These are phyloP conservation scores for Pantherophis alleghaniensis DNA, from an alignment of 2,797 vertebrate genomes.

Conservation along the genomic window DNA sequence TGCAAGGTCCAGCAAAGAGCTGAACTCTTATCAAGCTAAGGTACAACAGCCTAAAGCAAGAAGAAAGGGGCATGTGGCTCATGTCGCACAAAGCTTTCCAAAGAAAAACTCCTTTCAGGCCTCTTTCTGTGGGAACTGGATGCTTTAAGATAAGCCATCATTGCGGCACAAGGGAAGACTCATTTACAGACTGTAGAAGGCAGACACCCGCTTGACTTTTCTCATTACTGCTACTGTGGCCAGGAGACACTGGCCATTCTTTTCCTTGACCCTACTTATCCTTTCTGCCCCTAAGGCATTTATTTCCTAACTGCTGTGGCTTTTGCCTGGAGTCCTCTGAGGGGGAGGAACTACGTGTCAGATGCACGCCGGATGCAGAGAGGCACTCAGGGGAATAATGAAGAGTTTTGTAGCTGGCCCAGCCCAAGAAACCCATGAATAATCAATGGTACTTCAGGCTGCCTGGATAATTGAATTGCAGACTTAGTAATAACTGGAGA, in stretches of 20 bases:
- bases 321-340: conserved; percentile 18
- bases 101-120: neutral
- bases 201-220: neutral
- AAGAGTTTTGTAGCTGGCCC: conserved; percentile 57
- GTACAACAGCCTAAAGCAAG: neutral
- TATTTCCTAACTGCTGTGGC: conserved; percentile 8
- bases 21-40: neutral
- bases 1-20: neutral
- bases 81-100: neutral
- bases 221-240: neutral
- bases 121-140: neutral
- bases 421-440: conserved; percentile 66
- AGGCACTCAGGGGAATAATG: conserved; percentile 66
- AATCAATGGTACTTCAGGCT: conserved; percentile 68
- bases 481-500: conserved; percentile 63
- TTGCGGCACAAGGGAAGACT: conserved; percentile 5
- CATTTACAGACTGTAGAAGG: fast-evolving
- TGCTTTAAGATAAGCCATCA: conserved; percentile 7
- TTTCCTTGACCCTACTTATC: neutral
- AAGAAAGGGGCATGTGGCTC: neutral
- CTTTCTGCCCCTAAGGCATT: neutral
- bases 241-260: neutral
- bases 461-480: conserved; percentile 65
- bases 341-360: conserved; percentile 36
- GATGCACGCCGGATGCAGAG: conserved; percentile 46